A percentile compares a stretch with the other conserved stretches of the same genome.
These are phyloP conservation scores for Nettapus auritus DNA, from an alignment of 2,113 vertebrate genomes.

Conservation along the genomic window DNA sequence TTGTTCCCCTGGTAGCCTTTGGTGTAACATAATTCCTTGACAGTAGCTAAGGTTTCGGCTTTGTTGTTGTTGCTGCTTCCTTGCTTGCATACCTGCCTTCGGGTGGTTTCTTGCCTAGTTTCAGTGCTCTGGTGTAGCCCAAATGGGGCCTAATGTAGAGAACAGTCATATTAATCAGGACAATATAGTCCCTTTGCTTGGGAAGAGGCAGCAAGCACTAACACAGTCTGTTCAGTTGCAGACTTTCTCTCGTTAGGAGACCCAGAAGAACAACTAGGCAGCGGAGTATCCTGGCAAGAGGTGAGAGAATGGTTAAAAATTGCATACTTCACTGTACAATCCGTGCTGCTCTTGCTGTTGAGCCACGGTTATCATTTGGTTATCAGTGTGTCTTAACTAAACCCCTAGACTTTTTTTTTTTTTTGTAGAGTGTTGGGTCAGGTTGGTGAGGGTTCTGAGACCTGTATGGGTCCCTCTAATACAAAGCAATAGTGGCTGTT, in stretches of 20 bases:
- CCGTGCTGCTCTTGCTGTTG: not conserved
- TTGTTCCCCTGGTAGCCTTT: not conserved
- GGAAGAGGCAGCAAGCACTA: not conserved
- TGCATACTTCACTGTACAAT: not conserved
- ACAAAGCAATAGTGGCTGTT: rapidly evolving
- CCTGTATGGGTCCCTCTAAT: not conserved
- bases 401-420: not conserved
- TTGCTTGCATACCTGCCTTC: not conserved
- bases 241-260: not conserved
- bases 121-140: not conserved
- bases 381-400: not conserved
- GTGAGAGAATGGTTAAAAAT: not conserved
- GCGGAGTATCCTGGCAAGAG: not conserved
- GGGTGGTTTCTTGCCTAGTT: not conserved
- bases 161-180: not conserved
- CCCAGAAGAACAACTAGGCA: not conserved
- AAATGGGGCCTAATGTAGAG: not conserved
- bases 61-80: not conserved
- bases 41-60: not conserved
- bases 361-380: not conserved
- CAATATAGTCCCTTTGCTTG: not conserved
- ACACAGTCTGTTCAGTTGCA: not conserved
- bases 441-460: not conserved
- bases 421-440: not conserved
- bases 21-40: not conserved